phyloP scores from a whole-genome alignment of 2,113 vertebrate species.

The Thinocorus orbignyianus region DNA sequence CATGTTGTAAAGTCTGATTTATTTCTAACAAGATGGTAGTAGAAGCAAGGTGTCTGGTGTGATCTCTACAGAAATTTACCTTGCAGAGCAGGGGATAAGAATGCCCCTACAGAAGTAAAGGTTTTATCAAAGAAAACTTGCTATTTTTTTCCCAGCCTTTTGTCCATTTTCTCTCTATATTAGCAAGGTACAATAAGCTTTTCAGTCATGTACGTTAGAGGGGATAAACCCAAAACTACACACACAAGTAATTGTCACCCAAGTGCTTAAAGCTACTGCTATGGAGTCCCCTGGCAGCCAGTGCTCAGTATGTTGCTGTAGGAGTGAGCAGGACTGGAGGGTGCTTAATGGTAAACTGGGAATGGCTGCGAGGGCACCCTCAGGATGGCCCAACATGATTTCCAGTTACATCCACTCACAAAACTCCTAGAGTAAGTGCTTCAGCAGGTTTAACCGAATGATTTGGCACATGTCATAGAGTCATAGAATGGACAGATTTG shows the following conservation, averaged over 20 bases:
- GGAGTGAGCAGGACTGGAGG: accelerated
- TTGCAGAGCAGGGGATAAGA: neutral
- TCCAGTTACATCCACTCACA: accelerated
- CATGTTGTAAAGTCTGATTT: neutral
- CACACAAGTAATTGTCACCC: accelerated
- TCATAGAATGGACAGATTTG: too few species aligned
- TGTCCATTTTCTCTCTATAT: too few species aligned
- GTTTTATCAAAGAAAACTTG: neutral
- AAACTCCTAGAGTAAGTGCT: accelerated
- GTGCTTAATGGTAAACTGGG: accelerated
- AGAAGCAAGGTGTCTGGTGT: accelerated
- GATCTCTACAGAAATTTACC: neutral
- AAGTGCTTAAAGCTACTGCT: accelerated
- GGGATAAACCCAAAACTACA: neutral
- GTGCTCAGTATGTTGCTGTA: accelerated
- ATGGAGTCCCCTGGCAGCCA: accelerated
- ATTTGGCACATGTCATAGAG: too few species aligned
- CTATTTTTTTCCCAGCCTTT: neutral
- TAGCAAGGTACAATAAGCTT: neutral
- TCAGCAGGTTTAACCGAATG: accelerated
- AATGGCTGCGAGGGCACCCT: accelerated
- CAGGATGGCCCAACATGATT: accelerated
- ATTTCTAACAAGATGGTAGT: neutral
- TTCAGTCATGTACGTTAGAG: accelerated
- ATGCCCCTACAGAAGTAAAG: accelerated